Evolutionary conservation across 2,888 invertebrate species (phyloP), one percentile per base, ranked within the genome.

Genomic region (Trachelus iudaicus): DNA sequence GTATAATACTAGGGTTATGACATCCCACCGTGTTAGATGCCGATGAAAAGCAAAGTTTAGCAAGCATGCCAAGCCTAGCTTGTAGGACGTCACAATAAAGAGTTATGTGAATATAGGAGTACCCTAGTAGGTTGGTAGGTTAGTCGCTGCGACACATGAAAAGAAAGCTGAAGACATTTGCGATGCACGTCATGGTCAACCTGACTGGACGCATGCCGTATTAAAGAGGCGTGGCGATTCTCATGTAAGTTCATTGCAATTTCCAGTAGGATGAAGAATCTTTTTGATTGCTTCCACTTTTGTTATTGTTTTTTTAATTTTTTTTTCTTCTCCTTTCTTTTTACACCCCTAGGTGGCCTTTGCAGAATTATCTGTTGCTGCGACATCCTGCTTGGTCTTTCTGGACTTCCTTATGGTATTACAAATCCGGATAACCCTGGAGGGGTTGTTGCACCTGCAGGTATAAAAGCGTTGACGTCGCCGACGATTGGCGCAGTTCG

Each of bases 391-490:
- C 15, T 40, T 40, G 40, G 40, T 56, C 40, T 56, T 56, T 23
- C 2, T 23, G 23, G 40, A 56, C 40, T 56, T 56, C 40, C 9
- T 56, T 56, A 0, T 56, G 40, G 23, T 15, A 56, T 56, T 56
- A 1, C 40, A 15, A 73, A 73, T 23, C 34, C 23, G 33, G 74
- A 33, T 35, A 83, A 83, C 82, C 84, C 84, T 87, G 86, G 83
- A 81, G 81, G 83, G 82, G 81, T 83, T 81, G 82, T 79, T 81
- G 79, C 78, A 80, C 77, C 71, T 76, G 75, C 23, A 69, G 77
- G 80, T 87, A 87, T 87, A 87, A 85, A 87, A 81, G 82, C 84
- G 81, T 83, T 78, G 74, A 15, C 77, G 76, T 71, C 69, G 77
- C 40, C 69, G 34, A 69, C 75, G 73, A 40, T 78, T 80, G 73